Conservation (phyloP, 1,140 invertebrate genomes). For the Hyphantria cunea region DNA sequence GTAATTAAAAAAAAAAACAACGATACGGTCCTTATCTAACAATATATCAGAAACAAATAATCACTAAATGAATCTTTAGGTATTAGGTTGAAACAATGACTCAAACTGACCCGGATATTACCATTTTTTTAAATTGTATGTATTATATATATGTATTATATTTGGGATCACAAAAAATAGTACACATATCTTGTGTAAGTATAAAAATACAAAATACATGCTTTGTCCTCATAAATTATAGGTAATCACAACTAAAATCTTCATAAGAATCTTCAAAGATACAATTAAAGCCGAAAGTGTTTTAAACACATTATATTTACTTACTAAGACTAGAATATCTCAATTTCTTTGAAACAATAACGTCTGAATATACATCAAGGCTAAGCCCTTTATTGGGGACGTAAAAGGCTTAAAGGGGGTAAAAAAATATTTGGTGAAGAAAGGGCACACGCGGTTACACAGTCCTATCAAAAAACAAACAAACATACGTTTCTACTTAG, state of each 20-base stretch:
- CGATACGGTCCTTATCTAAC: conserved; percentile 15
- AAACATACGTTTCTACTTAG: conserved; percentile 77
- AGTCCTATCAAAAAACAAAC: conserved; percentile 80
- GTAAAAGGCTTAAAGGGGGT: conserved; percentile 62
- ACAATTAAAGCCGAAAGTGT: not conserved
- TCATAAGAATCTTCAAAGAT: not conserved
- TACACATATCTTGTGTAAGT: no score
- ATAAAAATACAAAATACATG: no score
- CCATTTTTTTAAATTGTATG: no score
- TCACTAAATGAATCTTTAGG: conserved; percentile 18
- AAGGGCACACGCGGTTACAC: conserved; percentile 74
- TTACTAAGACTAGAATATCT: conserved; percentile 41
- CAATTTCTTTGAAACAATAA: conserved; percentile 70
- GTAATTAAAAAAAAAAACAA: conserved; percentile 17
- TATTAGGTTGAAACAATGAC: conserved; percentile 13
- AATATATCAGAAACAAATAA: conserved; percentile 20
- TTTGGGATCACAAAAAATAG: no score
- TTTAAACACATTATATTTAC: conserved; percentile 27
- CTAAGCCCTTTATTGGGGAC: conserved; percentile 73
- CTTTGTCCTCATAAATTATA: no score
- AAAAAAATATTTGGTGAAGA: conserved; percentile 56
- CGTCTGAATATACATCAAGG: conserved; percentile 40
- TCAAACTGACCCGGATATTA: conserved; percentile 16
- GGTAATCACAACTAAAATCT: no score
- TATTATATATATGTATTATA: no score